Base-by-base conservation (phyloP, 2,888 invertebrate species). In the Girardia tigrina region DNA sequence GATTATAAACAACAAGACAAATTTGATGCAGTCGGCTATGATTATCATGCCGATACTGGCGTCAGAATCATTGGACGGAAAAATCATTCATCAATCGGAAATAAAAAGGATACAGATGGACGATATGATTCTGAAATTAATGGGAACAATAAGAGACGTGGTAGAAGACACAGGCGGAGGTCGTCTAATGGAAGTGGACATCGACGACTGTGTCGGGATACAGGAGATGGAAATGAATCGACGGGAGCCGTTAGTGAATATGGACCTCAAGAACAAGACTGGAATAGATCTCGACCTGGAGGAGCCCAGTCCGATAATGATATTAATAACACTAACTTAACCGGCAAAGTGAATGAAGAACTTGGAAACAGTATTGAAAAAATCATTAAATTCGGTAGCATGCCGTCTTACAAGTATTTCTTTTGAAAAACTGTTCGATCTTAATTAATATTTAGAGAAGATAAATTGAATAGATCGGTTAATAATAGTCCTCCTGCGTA, bases 361-460 rank as follows among this genome's bases (percentile, higher is more conserved):
- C 56, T 56, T 56, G 56, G 56, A 23, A 56, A 72, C 27, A 26
- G 42, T 8, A 75, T 75, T 12, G 76, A 76, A 23, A 74, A 29
- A 27, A 75, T 75, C 28, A 76, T 76, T 42, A 74, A 75, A 23
- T 76, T 76, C 42, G 76, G 76, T 4, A 36, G 28, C 16, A 76
- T 75, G 76, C 73, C 73, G 8, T 75, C 73, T 36, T 76, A 76
- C 29, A 76, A 71, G 75, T 75, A 28, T 8, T 6, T 8, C 1
- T 42, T 8, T 27, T 6, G n/a, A 56, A n/a, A 2, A 8, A 4
- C 23, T 56, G 23, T 56, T 56, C 23, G 4, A 56, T n/a, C 23
- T n/a, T 12, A 4, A n/a, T 8, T 56, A 20, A 12, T 56, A 56
- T 56, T 56, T 16, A 56, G 56, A 16, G 56, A 56, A 56, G 56